Percentiles rank a stretch among this genome's conserved stretches.
Evolutionary conservation across 2,113 vertebrate genomes (phyloP).

Genomic region (Cygnus buccinator): DNA sequence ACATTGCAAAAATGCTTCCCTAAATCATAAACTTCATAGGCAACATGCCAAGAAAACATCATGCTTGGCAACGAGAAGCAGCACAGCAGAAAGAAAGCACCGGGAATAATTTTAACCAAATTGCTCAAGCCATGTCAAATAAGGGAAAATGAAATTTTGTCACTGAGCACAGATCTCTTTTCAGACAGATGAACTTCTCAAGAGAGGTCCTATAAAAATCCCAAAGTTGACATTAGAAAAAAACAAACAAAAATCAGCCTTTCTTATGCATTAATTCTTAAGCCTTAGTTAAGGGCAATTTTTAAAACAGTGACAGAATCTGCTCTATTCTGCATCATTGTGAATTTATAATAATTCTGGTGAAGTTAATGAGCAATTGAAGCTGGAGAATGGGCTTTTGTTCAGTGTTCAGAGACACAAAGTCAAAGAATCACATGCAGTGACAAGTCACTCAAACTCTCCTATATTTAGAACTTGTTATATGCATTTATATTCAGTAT

Average conservation of each 20-base stretch:
- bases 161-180: background rate
- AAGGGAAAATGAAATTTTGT: background rate
- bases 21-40: background rate
- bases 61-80: background rate
- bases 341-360: background rate
- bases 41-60: background rate
- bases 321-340: background rate
- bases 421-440: background rate
- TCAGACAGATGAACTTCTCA: background rate
- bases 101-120: background rate
- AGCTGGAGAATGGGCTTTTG: background rate
- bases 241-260: background rate
- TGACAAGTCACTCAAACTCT: background rate
- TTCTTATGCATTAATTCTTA: background rate
- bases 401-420: background rate
- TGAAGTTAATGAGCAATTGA: background rate
- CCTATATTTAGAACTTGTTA: background rate
- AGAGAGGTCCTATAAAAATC: background rate
- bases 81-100: background rate
- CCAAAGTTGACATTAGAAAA: background rate
- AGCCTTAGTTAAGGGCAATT: background rate
- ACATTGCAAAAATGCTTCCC: background rate
- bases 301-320: background rate
- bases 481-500: background rate
- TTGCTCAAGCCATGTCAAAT: background rate